A percentile compares a stretch with the other conserved stretches of the same genome.
Conservation (phyloP, 2,113 vertebrate species). For the Campylomormyrus tamandua region DNA sequence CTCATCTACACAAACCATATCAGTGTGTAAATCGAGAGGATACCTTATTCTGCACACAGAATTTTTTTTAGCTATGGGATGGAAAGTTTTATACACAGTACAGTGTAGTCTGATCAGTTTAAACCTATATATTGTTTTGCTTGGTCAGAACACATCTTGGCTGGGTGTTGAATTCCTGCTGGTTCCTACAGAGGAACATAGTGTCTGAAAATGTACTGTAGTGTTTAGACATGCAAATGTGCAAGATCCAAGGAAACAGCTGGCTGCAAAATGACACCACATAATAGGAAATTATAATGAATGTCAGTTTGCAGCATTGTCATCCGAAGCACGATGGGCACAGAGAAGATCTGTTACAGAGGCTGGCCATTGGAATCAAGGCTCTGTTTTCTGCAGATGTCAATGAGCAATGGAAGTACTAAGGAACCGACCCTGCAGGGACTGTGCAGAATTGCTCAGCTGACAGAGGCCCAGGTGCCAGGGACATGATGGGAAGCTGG, state of each 20-base stretch:
- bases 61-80: background rate
- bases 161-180: background rate
- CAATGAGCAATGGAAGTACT: background rate
- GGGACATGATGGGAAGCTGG: slow-evolving; percentile 4
- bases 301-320: background rate
- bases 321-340: background rate
- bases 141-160: background rate
- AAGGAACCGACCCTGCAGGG: slow-evolving; percentile 25
- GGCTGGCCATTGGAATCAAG: background rate
- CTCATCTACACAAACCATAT: background rate
- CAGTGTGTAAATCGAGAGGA: background rate
- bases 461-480: slow-evolving; percentile 13
- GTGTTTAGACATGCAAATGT: background rate
- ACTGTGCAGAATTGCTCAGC: slow-evolving; percentile 26
- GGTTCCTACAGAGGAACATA: background rate
- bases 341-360: too few species aligned
- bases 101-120: background rate
- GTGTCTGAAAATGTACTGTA: background rate
- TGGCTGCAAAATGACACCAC: background rate
- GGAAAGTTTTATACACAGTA: background rate
- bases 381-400: background rate
- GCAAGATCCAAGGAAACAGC: background rate
- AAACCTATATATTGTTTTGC: background rate
- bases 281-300: background rate
- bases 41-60: background rate